A percentile compares a stretch with the other conserved stretches of the same genome.
Evolutionary conservation across 2,888 invertebrate species (phyloP).

Genomic region (Diarsia dahlii): DNA sequence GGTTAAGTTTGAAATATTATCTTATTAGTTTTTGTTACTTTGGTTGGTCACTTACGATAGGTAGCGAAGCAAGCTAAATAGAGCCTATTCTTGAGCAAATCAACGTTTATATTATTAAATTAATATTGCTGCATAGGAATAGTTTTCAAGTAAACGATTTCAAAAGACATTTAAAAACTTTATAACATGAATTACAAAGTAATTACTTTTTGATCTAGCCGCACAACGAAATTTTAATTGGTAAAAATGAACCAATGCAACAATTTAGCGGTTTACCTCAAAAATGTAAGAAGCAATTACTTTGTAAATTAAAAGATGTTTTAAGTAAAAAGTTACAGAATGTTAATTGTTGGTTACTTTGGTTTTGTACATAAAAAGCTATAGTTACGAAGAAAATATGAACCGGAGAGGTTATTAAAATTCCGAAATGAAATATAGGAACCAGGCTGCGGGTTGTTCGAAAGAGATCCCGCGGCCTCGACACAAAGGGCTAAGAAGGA

Average conservation of each 20-base stretch:
- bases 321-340: conserved; percentile 4
- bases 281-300: conserved; percentile 29
- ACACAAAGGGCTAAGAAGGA: too few species aligned
- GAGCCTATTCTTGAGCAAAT: background rate
- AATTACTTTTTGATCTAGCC: conserved; percentile 46
- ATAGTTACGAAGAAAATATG: background rate
- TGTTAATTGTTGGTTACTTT: background rate
- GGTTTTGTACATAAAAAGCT: background rate
- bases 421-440: background rate
- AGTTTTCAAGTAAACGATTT: conserved; percentile 1
- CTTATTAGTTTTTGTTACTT: background rate
- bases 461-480: too few species aligned
- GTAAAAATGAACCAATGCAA: conserved; percentile 17
- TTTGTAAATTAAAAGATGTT: conserved; percentile 21
- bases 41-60: background rate
- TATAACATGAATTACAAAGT: conserved; percentile 27
- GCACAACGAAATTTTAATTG: conserved; percentile 20
- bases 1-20: conserved; percentile 8
- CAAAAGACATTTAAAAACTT: conserved; percentile 20
- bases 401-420: background rate
- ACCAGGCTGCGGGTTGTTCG: too few species aligned
- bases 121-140: background rate
- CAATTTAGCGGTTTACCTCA: conserved; percentile 20
- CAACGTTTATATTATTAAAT: background rate
- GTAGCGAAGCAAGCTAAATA: background rate